Evolutionary conservation across 1,140 invertebrate genomes (phyloP).

Genomic region (Agrypnia vestita): DNA sequence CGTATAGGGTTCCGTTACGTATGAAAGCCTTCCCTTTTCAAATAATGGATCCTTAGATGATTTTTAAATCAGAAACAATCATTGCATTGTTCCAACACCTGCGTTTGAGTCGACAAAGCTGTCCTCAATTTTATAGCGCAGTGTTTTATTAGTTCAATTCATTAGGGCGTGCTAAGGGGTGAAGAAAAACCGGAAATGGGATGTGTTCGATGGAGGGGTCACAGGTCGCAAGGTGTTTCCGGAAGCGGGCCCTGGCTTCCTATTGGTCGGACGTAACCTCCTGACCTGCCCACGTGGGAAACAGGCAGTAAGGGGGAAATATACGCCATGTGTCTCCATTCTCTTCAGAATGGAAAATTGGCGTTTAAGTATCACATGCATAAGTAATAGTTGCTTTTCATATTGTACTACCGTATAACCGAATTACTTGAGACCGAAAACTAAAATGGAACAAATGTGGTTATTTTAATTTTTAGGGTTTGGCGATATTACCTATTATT

Average conservation of each 20-base stretch:
- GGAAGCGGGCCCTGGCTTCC: conserved; percentile 39
- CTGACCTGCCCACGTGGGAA: conserved; percentile 28
- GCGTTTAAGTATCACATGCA: neutral
- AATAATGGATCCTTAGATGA: too few relatives aligned
- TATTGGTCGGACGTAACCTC: conserved; percentile 18
- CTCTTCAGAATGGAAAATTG: conserved; percentile 12
- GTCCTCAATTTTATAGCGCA: neutral
- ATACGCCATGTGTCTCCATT: neutral
- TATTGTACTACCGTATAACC: too few relatives aligned
- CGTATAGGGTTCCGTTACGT: too few relatives aligned
- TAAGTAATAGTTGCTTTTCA: too few relatives aligned
- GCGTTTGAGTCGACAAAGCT: neutral
- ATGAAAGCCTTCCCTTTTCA: too few relatives aligned
- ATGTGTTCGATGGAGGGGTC: conserved; percentile 55
- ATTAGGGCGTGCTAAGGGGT: conserved; percentile 24
- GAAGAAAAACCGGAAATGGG: conserved; percentile 42
- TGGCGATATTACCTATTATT: too few relatives aligned
- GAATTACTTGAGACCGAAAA: too few relatives aligned
- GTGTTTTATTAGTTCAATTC: conserved; percentile 6
- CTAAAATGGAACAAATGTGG: too few relatives aligned
- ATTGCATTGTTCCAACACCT: conserved; percentile 1
- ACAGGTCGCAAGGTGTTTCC: conserved; percentile 57
- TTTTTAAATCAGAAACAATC: neutral
- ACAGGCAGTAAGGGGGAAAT: neutral
- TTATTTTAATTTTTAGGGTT: too few relatives aligned